Evolutionary conservation across 2,797 vertebrate species (phyloP), one percentile per base, ranked within the genome.

Genomic region (Mastacembelus armatus): DNA sequence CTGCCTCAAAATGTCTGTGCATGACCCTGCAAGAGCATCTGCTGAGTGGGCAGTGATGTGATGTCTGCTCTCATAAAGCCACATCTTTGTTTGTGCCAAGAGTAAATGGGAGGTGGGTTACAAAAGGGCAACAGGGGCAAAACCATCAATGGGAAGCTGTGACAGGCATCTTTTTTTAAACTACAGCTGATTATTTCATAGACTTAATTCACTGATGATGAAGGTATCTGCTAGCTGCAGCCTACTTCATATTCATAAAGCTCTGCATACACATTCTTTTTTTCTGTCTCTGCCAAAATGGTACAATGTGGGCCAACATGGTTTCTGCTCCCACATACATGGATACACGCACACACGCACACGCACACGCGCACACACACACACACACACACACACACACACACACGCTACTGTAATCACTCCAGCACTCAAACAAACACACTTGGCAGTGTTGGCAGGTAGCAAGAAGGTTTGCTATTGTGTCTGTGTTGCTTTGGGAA

Each of bases 21-120:
- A 3, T 33, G 68, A 68, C 27, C 68, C 40, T 38, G 36, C 33
- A 12, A 44, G 40, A 43, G 60, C 64, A 73, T 77, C 72, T 32
- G 70, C 38, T 59, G 71, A 81, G 70, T 70, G 59, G 69, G 55
- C 64, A 39, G 58, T 38, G 45, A 68, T 43, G 45, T 33, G 63
- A 74, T 39, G 55, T 71, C 51, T 39, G 48, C 29, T 63, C 44
- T 59, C 54, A 57, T 39, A 56, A 70, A 67, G 61, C 64, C 60
- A 74, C 61, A 64, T 42, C 56, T 44, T 58, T 48, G 35, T 52
- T 61, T 36, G 18, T 61, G 68, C 68, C 55, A 48, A 77, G 36
- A 42, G n/a, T 39, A 6, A 58, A 56, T 48, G n/a, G 47, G 50
- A 59, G 26, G 38, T 3, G 6, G 33, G 55, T 54, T 22, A 39